Evolutionary conservation across 2,797 vertebrate genomes (phyloP).

Genomic region (Hoplostethus atlanticus): DNA sequence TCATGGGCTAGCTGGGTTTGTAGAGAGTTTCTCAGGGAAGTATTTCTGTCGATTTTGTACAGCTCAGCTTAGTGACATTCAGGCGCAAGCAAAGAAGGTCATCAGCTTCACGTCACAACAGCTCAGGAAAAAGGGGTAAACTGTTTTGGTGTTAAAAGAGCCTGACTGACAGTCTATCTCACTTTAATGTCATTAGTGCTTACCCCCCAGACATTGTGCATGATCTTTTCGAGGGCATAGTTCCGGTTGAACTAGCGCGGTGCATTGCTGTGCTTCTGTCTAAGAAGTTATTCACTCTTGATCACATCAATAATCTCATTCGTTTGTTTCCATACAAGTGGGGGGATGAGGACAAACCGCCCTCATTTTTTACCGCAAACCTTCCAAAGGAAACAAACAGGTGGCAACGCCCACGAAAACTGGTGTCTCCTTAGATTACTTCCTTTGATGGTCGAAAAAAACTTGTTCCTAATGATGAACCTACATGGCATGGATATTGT

Average conservation of each 20-base stretch:
- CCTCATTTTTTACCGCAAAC: not conserved
- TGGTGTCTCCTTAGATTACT: too few species aligned
- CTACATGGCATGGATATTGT: conserved; percentile 19
- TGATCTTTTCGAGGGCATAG: conserved; percentile 23
- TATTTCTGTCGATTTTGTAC: conserved; percentile 14
- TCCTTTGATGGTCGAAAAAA: too few species aligned
- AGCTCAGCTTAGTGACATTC: not conserved
- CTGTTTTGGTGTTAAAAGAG: not conserved
- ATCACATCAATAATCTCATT: not conserved
- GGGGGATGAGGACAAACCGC: conserved; percentile 1
- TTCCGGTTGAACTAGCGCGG: not conserved
- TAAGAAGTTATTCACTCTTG: conserved; percentile 23
- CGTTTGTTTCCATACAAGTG: conserved; percentile 3
- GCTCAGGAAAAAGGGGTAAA: not conserved
- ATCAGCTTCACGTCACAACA: not conserved
- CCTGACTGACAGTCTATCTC: not conserved
- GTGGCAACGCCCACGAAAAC: too few species aligned
- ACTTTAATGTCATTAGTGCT: not conserved
- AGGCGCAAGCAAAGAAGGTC: not conserved
- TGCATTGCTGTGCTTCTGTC: conserved; percentile 7
- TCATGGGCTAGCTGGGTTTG: conserved; percentile 18
- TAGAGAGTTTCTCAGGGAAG: conserved; percentile 23
- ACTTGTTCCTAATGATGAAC: too few species aligned
- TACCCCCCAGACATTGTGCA: too few species aligned
- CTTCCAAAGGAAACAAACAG: not conserved